Base-by-base conservation (phyloP, 2,797 vertebrate genomes). In the Bradypodion pumilum region DNA sequence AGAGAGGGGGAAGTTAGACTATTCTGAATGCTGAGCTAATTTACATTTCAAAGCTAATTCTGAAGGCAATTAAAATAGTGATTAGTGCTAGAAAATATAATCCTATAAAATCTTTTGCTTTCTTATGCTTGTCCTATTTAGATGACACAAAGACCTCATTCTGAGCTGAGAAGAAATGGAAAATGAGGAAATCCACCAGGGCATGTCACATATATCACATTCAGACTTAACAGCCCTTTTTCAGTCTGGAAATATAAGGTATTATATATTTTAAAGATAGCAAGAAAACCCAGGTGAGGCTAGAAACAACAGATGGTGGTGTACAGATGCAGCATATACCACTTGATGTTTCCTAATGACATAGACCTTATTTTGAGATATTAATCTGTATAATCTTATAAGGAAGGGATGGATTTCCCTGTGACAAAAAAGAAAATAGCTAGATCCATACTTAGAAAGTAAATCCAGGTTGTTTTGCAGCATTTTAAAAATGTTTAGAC, bases 251-350 rank as follows among this genome's bases (percentile, higher is more conserved):
- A 27, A 23, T 56, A 83, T 60, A 77, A 16, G 23, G 25, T 7
- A 15, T 7, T 52, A 13, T 19, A 80, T 21, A 44, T 80, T 77
- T 72, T n/a, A 76, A 89, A 90, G 86, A 84, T 80, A 86, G 10
- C 52, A 56, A 19, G 16, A 16, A n/a, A n/a, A n/a, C n/a, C n/a
- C n/a, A n/a, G n/a, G n/a, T n/a, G n/a, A n/a, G n/a, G 19, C 52
- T 56, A 15, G 52, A 21, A 19, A 23, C 52, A 21, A 5, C 52
- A 56, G 3, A 56, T 56, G 52, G 21, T 56, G 19, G 16, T 15
- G 56, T 21, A 56, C 52, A 56, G 52, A 56, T 19, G 16, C 19
- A 56, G 52, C 13, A 56, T 21, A 56, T 56, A 21, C 52, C 13
- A 15, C 52, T 56, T 56, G 12, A 21, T 56, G 52, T 56, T 56